Evolutionary conservation across 1,140 invertebrate genomes (phyloP).

Genomic region (Goniozus legneri): DNA sequence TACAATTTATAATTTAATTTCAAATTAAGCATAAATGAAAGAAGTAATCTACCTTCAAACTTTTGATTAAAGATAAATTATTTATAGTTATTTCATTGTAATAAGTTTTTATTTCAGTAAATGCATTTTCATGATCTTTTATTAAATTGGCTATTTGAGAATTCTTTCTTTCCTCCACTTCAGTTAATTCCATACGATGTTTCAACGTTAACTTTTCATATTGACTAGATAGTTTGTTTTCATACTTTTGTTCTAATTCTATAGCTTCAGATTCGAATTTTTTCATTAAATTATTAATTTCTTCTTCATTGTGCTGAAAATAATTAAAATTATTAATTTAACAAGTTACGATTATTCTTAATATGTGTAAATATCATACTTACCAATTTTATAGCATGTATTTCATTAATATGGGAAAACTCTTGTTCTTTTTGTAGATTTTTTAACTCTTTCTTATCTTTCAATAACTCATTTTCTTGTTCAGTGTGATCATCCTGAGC

Average conservation of each 20-base stretch:
- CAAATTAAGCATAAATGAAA: conserved; percentile 3
- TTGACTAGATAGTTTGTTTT: conserved; percentile 71
- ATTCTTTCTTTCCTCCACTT: conserved; percentile 88
- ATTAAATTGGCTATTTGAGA: conserved; percentile 77
- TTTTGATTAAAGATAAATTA: conserved; percentile 80
- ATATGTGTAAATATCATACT: conserved; percentile 7
- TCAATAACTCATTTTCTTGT: conserved; percentile 73
- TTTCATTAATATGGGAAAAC: conserved; percentile 63
- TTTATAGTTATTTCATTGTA: conserved; percentile 92
- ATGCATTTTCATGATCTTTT: conserved; percentile 78
- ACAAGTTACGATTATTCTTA: neutral
- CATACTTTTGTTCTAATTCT: conserved; percentile 79
- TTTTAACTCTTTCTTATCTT: conserved; percentile 75
- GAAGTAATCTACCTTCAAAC: conserved; percentile 62
- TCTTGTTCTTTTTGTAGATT: conserved; percentile 72
- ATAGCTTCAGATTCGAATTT: conserved; percentile 72
- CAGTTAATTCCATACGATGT: conserved; percentile 74
- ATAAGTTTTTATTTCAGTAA: conserved; percentile 87
- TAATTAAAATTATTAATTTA: conserved; percentile 5
- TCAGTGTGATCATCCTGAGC: conserved; percentile 70
- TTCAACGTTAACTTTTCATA: conserved; percentile 73
- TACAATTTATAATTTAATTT: conserved; percentile 4
- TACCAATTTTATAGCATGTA: conserved; percentile 64
- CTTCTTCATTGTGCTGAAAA: conserved; percentile 47
- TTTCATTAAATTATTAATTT: conserved; percentile 64